phyloP scores from a whole-genome alignment of 2,888 invertebrate species.

The Teinopalpus imperialis region DNA sequence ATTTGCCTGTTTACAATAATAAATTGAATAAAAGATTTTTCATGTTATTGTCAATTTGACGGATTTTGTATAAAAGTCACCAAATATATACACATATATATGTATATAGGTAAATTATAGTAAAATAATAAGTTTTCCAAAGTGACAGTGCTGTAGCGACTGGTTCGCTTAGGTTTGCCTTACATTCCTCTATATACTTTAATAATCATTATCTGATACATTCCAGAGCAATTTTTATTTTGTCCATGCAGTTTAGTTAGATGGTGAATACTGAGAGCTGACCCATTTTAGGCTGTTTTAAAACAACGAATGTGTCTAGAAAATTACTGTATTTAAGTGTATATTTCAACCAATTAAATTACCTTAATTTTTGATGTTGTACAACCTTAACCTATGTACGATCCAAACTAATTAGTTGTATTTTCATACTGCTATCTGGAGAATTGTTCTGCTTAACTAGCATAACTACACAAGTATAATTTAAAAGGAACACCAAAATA shows the following conservation, averaged over 20 bases:
- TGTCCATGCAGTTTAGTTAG: conserved; percentile 38
- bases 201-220: conserved; percentile 28
- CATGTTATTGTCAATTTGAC: conserved; percentile 32
- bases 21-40: conserved; percentile 31
- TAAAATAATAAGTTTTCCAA: conserved; percentile 28
- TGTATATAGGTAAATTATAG: conserved; percentile 37
- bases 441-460: too few relatives aligned
- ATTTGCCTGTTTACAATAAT: conserved; percentile 45
- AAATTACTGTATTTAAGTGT: conserved; percentile 51
- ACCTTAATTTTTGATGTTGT: conserved; percentile 35
- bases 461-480: too few relatives aligned
- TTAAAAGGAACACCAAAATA: conserved; percentile 15
- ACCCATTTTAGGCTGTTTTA: conserved; percentile 73
- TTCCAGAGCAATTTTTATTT: conserved; percentile 38
- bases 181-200: conserved; percentile 36
- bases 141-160: conserved; percentile 42
- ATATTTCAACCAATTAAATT: conserved; percentile 31
- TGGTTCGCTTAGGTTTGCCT: conserved; percentile 50
- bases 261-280: conserved; percentile 40
- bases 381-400: conserved; percentile 36
- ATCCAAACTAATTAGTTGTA: too few relatives aligned
- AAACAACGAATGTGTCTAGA: conserved; percentile 73
- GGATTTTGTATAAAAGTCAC: conserved; percentile 28
- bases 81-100: conserved; percentile 25
- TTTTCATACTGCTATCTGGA: too few relatives aligned